A percentile compares a stretch with the other conserved stretches of the same genome.
Evolutionary conservation across 2,888 invertebrate genomes (phyloP).

Genomic region (Melolontha melolontha): DNA sequence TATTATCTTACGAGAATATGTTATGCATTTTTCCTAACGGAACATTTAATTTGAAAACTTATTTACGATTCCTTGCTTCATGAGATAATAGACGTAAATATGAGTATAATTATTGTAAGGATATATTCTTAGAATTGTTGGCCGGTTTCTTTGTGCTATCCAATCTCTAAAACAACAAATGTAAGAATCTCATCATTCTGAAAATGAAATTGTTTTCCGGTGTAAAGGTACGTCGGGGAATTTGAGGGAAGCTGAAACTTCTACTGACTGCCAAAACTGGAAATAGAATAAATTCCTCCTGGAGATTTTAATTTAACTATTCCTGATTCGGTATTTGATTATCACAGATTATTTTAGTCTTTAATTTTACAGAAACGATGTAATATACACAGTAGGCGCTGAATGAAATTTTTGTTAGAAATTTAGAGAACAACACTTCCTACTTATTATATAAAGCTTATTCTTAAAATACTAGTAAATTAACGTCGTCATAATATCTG

Average conservation of each 20-base stretch:
- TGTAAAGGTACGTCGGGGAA: constrained; percentile 33
- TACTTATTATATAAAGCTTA: too few relatives aligned
- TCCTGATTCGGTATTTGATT: background rate
- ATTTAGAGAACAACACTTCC: background rate
- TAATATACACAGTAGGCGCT: too few relatives aligned
- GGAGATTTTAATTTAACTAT: constrained; percentile 33
- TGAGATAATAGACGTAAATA: too few relatives aligned
- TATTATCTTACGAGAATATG: too few relatives aligned
- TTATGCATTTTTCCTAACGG: too few relatives aligned
- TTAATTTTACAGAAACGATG: background rate
- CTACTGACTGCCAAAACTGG: constrained; percentile 1
- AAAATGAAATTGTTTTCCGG: constrained; percentile 37
- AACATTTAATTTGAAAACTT: too few relatives aligned
- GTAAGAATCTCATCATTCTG: constrained; percentile 35
- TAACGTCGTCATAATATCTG: too few relatives aligned
- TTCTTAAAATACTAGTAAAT: too few relatives aligned
- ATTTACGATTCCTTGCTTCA: too few relatives aligned
- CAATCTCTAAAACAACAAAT: constrained; percentile 25
- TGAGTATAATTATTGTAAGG: too few relatives aligned
- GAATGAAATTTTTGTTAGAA: too few relatives aligned
- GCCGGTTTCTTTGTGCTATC: background rate
- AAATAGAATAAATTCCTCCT: constrained; percentile 18
- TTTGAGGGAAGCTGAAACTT: constrained; percentile 14
- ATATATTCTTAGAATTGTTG: too few relatives aligned
- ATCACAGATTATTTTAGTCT: background rate